phyloP scores from a whole-genome alignment of 2,888 invertebrate species.

The Gastracanthus pulcherrimus region DNA sequence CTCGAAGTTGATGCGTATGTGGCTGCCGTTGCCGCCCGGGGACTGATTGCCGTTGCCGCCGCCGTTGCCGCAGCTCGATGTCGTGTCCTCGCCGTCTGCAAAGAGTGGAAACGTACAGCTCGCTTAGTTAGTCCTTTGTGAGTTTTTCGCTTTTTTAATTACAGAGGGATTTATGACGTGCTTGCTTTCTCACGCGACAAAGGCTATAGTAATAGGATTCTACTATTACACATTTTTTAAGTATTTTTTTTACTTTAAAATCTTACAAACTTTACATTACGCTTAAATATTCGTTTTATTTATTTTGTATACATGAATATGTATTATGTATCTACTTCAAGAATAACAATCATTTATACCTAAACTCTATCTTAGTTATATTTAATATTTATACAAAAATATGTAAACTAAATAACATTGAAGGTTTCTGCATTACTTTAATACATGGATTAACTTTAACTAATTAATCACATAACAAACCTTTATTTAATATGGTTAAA shows the following conservation, averaged over 20 bases:
- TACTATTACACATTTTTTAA: background rate
- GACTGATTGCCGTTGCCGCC: slow-evolving; percentile 63
- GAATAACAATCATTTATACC: no score
- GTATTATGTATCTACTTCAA: no score
- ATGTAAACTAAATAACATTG: no score
- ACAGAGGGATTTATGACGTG: slow-evolving; percentile 49
- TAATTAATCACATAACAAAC: no score
- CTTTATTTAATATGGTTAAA: no score
- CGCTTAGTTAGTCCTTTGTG: slow-evolving; percentile 10
- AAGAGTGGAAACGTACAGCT: slow-evolving; percentile 62
- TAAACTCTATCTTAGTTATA: no score
- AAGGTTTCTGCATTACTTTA: no score
- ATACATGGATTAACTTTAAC: no score
- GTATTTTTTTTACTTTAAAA: background rate
- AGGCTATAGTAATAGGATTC: slow-evolving; percentile 8
- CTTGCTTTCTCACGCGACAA: slow-evolving; percentile 48
- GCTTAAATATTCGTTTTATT: no score
- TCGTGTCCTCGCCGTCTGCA: slow-evolving; percentile 75
- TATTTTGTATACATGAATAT: no score
- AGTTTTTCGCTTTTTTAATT: no score
- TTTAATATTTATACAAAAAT: no score
- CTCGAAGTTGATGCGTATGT: slow-evolving; percentile 78
- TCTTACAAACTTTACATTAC: background rate
- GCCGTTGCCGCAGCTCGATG: slow-evolving; percentile 57
- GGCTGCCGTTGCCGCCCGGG: slow-evolving; percentile 63